Conservation (phyloP, 2,113 vertebrate genomes). For the Arvicanthis niloticus region DNA sequence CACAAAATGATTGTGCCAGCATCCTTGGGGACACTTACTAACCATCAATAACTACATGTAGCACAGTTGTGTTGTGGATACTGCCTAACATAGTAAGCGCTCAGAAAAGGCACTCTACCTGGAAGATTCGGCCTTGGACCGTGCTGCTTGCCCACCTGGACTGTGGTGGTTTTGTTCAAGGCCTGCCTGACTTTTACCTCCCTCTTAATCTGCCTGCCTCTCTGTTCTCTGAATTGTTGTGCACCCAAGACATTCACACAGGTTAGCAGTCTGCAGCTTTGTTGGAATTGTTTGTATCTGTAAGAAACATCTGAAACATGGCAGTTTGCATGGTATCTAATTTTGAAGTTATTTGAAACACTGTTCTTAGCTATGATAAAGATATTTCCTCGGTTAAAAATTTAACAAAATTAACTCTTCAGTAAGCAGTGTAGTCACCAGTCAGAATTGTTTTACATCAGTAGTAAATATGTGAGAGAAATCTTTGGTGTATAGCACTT, state of each 20-base stretch:
- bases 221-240: neutral
- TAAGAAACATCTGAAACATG: neutral
- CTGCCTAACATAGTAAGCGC: neutral
- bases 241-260: neutral
- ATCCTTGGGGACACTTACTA: neutral
- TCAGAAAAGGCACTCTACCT: neutral
- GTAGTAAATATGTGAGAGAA: neutral
- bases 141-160: neutral
- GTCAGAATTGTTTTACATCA: conserved; percentile 26
- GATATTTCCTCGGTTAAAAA: conserved; percentile 18
- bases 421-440: conserved; percentile 11
- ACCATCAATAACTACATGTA: neutral
- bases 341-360: conserved; percentile 8
- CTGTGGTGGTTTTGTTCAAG: neutral
- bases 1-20: neutral
- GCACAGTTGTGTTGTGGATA: neutral
- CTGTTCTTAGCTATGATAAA: neutral
- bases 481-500: neutral
- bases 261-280: neutral
- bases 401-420: conserved; percentile 2
- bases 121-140: neutral
- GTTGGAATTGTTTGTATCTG: neutral
- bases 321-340: neutral
- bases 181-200: neutral
- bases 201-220: neutral